Evolutionary conservation across 2,888 invertebrate species (phyloP), one percentile per base, ranked within the genome.

Genomic region (Xiphydria camelus): DNA sequence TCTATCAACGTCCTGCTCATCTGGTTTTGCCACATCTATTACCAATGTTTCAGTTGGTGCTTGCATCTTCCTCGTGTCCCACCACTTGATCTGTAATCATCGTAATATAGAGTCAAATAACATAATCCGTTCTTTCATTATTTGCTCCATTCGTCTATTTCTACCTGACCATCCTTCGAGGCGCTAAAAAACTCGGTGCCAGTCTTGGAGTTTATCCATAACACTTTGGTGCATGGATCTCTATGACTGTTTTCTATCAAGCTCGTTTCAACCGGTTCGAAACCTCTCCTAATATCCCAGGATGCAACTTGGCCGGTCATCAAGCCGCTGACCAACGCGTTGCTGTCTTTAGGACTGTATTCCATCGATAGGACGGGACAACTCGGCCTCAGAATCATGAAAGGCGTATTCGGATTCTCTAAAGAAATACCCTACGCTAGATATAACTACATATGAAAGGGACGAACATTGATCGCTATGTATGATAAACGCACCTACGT

Each of bases 161-260:
- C 49, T 59, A 91, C 87, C 76, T 92, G 91, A 2, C 97, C 96
- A 75, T 97, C 97, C 7, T 91, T 89, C 0, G 94, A 91, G 0
- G 92, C 84, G 0, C 95, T 94, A 77, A 96, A 95, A 73, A 95
- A 95, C 73, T 97, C 96, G 0, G 91, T 89, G 4, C 94, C 93
- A 21, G 91, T 91, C 79, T 97, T 97, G 0, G 94, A 94, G 69
- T 93, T 91, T 42, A 94, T 89, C 89, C 96, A 97, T 1, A 93
- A 78, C 5, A 93, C 88, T 57, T 89, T 89, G 59, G 89, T 85
- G 0, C 92, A 94, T 0, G 94, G 88, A 77, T 96, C 96, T 38
- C 88, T 79, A 72, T 96, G 96, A 44, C 94, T 91, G 45, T 85
- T 82, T 66, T 93, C 91, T 2, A 91, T 83, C 2, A 86, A 84